Percentiles rank a stretch among this genome's conserved stretches.
These are phyloP conservation scores for Orbicella faveolata DNA, from an alignment of 64 coral and sea anemone genomes.

Conservation along the genomic window DNA sequence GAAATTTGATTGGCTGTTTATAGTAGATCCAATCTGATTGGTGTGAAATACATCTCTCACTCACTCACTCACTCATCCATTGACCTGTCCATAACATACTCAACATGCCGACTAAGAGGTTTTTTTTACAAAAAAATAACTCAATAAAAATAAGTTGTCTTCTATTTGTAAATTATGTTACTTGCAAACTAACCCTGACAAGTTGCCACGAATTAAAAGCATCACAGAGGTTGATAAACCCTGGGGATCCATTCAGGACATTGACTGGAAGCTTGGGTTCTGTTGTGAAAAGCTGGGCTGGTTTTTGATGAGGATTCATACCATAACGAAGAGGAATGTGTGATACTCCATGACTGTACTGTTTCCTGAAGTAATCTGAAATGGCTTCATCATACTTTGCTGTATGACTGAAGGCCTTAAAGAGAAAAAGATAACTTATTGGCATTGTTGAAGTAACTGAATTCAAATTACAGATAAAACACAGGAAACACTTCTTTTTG, in stretches of 20 bases:
- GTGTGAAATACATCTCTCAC: too few species aligned
- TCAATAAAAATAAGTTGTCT: background rate
- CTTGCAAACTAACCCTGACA: conserved; percentile 61
- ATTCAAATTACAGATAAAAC: background rate
- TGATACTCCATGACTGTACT: conserved; percentile 87
- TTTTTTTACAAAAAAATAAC: too few species aligned
- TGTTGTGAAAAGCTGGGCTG: conserved; percentile 84
- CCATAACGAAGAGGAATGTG: conserved; percentile 89
- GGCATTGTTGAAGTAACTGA: background rate
- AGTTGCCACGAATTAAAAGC: conserved; percentile 98
- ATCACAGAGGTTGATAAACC: conserved; percentile 99
- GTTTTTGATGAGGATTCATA: conserved; percentile 98
- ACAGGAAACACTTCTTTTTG: background rate
- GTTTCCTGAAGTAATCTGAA: conserved; percentile 96
- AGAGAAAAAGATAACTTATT: background rate
- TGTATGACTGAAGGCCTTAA: conserved; percentile 92
- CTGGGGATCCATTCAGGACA: conserved; percentile 91
- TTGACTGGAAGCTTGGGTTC: conserved; percentile 85
- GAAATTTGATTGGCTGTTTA: too few species aligned
- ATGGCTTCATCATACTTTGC: conserved; percentile 90
- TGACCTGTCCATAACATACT: too few species aligned
- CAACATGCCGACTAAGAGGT: too few species aligned
- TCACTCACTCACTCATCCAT: too few species aligned
- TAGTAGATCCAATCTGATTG: too few species aligned
- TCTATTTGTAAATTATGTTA: too few species aligned